phyloP scores from a whole-genome alignment of 2,888 invertebrate species.

The Lochmaea capreae region DNA sequence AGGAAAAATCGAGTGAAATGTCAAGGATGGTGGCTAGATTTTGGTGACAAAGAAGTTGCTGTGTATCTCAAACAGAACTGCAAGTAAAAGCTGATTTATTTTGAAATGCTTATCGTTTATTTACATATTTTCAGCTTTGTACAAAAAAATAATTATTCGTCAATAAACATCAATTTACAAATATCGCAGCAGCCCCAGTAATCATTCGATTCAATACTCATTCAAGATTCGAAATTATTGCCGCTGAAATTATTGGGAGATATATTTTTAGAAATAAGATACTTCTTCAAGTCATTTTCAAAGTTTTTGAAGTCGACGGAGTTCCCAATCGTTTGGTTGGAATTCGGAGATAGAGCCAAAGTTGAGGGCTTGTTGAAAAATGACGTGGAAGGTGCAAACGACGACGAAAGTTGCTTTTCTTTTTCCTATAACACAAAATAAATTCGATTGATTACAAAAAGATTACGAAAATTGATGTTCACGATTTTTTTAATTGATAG shows the following conservation, averaged over 20 bases:
- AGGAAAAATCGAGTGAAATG: too few relatives aligned
- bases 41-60: too few relatives aligned
- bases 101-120: too few relatives aligned
- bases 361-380: conserved; percentile 34
- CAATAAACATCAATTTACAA: too few relatives aligned
- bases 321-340: conserved; percentile 65
- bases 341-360: conserved; percentile 64
- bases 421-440: conserved; percentile 30
- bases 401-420: conserved; percentile 50
- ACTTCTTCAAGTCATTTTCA: conserved; percentile 68
- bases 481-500: too few relatives aligned
- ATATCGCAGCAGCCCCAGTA: too few relatives aligned
- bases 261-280: conserved; percentile 58
- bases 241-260: conserved; percentile 45
- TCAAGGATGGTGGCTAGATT: too few relatives aligned
- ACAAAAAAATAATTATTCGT: too few relatives aligned
- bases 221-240: conserved; percentile 22
- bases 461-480: too few relatives aligned
- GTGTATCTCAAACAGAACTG: too few relatives aligned
- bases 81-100: too few relatives aligned
- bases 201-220: not conserved
- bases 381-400: conserved; percentile 58
- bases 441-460: not conserved
- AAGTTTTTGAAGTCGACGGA: conserved; percentile 68
- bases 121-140: too few relatives aligned